Evolutionary conservation across 2,888 invertebrate species (phyloP), one percentile per base, ranked within the genome.

Genomic region (Smittia sp.): DNA sequence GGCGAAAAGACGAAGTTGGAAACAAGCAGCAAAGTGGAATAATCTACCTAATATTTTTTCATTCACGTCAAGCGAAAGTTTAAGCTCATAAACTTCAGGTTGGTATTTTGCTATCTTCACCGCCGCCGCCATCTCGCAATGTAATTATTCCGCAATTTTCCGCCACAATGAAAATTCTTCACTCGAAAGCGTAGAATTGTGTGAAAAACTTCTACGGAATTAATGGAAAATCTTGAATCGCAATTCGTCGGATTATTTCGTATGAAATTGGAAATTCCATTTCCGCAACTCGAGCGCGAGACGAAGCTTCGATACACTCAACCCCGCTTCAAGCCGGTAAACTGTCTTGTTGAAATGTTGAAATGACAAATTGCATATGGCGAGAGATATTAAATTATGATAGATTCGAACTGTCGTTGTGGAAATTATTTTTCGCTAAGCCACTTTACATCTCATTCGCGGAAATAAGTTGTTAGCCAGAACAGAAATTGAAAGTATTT

Each of bases 81-180:
- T 63, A 63, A 63, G 63, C 63, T 63, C 63, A 63, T 63, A 63
- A 63, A 63, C 63, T 63, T 63, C 63, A 63, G 63, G 27, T 58
- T 58, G 58, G 63, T 27, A 24, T 63, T 63, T 15, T 63, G 63
- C 27, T 63, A 63, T 63, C 27, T 63, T 63, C 63, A 27, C 63
- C 63, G 25, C 27, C 63, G 63, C 63, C 27, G 27, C 15, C 27
- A 27, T 52, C 41, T 69, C 52, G 27, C 41, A 32, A 22, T 67
- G 69, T 69, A 69, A 69, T 52, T 69, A 69, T 69, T 69, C 27
- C 63, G 22, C 63, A 63, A 58, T 58, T 58, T 58, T 58, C 58
- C 58, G 58, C 58, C 58, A 58, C 58, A 58, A 58, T 58, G 58
- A 63, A 63, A 63, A 27, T 63, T 63, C 27, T 63, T 27, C 27